These are phyloP conservation scores for Macropodus opercularis DNA, from an alignment of 2,797 vertebrate genomes.

Conservation along the genomic window DNA sequence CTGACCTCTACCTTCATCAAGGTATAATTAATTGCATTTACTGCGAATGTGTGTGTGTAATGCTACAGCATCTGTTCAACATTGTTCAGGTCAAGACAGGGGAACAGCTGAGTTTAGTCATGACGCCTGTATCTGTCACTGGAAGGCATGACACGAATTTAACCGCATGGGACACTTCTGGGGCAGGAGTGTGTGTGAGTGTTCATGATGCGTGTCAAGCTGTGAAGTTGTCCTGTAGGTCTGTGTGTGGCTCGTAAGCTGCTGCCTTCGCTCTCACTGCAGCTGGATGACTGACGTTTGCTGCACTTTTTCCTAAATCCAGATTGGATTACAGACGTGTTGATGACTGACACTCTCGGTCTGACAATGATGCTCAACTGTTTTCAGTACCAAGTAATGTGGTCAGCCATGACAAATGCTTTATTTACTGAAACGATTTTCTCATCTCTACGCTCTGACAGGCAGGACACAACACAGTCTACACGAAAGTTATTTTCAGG, in stretches of 20 bases:
- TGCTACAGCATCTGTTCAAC: not conserved
- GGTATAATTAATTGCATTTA: constrained; percentile 25
- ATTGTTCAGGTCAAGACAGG: not conserved
- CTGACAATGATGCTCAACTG: not conserved
- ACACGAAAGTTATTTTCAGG: too few relatives aligned
- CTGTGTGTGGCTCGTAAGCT: not conserved
- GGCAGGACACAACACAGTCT: too few relatives aligned
- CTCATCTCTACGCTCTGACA: too few relatives aligned
- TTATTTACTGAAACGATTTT: too few relatives aligned
- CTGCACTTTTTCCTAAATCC: not conserved
- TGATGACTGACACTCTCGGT: not conserved
- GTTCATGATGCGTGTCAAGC: constrained; percentile 1
- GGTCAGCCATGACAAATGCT: too few relatives aligned
- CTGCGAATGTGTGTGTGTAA: constrained; percentile 6
- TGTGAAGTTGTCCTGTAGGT: not conserved
- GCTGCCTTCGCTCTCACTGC: constrained; percentile 16
- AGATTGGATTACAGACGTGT: not conserved
- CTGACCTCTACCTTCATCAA: constrained; percentile 29
- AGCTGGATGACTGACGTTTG: constrained; percentile 33
- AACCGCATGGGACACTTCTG: constrained; percentile 35
- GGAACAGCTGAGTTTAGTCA: constrained; percentile 19
- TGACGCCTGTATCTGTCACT: not conserved
- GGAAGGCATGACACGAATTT: constrained; percentile 1
- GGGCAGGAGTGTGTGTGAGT: constrained; percentile 20
- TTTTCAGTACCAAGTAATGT: not conserved